phyloP scores from a whole-genome alignment of 2,888 invertebrate species.

The Pherbina coryleti region DNA sequence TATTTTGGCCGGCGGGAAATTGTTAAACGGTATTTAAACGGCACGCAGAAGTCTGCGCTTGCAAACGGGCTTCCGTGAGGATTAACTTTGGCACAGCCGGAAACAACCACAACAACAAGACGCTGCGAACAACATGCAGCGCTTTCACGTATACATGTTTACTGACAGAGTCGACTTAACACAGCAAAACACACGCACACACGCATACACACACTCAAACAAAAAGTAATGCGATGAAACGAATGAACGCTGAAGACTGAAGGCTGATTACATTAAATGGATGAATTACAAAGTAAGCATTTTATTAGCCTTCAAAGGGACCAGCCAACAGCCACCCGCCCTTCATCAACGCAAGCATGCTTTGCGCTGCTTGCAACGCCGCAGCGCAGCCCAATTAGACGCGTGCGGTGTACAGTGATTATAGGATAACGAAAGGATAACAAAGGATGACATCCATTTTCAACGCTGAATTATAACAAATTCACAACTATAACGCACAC shows the following conservation, averaged over 20 bases:
- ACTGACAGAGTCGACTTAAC: background rate
- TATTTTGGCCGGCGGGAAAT: conserved; percentile 56
- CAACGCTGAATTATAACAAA: conserved; percentile 25
- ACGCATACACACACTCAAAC: background rate
- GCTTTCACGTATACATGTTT: background rate
- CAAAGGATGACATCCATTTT: conserved; percentile 22
- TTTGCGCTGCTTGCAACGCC: background rate
- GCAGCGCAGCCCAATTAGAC: conserved; percentile 22
- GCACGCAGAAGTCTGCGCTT: background rate
- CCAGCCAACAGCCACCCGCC: conserved; percentile 1
- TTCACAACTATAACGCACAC: background rate
- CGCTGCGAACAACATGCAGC: background rate
- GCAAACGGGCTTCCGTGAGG: background rate
- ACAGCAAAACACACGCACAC: background rate
- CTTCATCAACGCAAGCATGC: background rate
- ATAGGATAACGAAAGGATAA: conserved; percentile 25
- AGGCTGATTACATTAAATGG: conserved; percentile 25
- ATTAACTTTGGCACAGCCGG: conserved; percentile 12
- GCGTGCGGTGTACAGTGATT: conserved; percentile 28
- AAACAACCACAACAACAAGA: conserved; percentile 22
- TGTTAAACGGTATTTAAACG: conserved; percentile 64
- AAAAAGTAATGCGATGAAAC: conserved; percentile 8
- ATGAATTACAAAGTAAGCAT: conserved; percentile 33
- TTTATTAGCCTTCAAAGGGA: conserved; percentile 32
- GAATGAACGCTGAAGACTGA: conserved; percentile 11